Evolutionary conservation across 2,113 vertebrate species (phyloP).

Genomic region (Aldabrachelys gigantea): DNA sequence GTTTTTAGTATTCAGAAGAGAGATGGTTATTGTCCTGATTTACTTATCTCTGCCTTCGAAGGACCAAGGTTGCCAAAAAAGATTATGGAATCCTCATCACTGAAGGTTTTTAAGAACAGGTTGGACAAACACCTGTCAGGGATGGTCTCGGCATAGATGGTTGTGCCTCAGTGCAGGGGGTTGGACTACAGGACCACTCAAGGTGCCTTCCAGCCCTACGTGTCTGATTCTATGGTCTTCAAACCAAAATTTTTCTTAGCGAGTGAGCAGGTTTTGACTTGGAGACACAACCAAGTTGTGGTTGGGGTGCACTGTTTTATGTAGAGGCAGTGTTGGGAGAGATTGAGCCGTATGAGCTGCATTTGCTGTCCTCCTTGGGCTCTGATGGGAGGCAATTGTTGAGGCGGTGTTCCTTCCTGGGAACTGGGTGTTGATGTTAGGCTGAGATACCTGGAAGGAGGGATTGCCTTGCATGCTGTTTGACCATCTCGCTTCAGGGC

Average conservation of each 20-base stretch:
- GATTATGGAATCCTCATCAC: background rate
- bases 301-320: background rate
- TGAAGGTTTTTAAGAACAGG: background rate
- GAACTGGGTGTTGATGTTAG: background rate
- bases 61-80: background rate
- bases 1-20: background rate
- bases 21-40: background rate
- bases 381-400: background rate
- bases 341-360: background rate
- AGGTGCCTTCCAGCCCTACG: background rate
- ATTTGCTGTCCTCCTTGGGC: background rate
- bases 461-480: background rate
- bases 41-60: background rate
- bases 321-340: accelerated
- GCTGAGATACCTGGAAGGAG: background rate
- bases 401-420: background rate
- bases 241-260: background rate
- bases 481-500: background rate
- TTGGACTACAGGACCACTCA: background rate
- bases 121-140: background rate
- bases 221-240: background rate
- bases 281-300: background rate
- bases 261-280: background rate
- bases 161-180: background rate
- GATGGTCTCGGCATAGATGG: background rate